Conservation (phyloP, 2,113 vertebrate genomes). For the Micronycteris hirsuta region DNA sequence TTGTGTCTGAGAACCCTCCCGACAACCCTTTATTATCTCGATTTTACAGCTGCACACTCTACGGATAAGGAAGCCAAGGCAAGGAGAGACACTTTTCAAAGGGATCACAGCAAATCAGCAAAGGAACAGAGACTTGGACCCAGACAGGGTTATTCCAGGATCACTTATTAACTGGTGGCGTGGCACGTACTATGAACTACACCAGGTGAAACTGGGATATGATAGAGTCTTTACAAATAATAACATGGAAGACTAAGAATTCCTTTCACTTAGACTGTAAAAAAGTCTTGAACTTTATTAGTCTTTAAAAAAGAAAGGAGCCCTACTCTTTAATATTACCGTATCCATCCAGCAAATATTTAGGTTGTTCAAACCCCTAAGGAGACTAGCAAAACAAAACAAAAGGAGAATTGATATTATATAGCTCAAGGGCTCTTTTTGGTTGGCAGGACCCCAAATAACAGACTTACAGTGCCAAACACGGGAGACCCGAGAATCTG, state of each 20-base stretch:
- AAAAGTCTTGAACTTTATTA: constrained; percentile 26
- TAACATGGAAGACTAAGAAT: not conserved
- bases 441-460: not conserved
- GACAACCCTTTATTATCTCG: not conserved
- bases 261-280: not conserved
- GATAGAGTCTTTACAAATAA: not conserved
- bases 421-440: not conserved
- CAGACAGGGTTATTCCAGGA: not conserved
- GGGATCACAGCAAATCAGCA: not conserved
- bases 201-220: not conserved
- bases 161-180: not conserved
- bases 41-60: not conserved
- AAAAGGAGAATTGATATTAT: not conserved
- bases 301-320: not conserved
- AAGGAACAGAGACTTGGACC: not conserved
- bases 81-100: not conserved
- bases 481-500: not conserved
- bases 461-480: not conserved
- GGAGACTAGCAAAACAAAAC: not conserved
- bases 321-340: not conserved
- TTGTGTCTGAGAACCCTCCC: not conserved
- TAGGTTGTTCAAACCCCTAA: not conserved
- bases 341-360: not conserved
- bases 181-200: not conserved
- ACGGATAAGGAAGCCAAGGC: not conserved